These are phyloP conservation scores for Odontomachus brunneus DNA, from an alignment of 1,140 invertebrate genomes.

Conservation along the genomic window DNA sequence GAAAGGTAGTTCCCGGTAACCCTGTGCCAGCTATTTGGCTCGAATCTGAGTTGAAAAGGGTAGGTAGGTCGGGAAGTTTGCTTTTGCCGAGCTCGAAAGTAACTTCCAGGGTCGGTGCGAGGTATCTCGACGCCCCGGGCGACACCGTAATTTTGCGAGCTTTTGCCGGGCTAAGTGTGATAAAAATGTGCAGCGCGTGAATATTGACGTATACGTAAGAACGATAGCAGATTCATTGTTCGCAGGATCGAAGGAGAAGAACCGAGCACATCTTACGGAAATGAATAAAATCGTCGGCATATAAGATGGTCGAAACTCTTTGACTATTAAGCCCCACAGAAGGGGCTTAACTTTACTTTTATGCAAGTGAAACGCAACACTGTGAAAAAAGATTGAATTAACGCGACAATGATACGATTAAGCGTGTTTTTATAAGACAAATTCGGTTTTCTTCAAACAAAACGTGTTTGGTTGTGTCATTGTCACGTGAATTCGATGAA, in stretches of 20 bases:
- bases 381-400: too few relatives aligned
- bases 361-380: too few relatives aligned
- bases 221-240: background rate
- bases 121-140: constrained; percentile 40
- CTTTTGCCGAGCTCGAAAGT: constrained; percentile 33
- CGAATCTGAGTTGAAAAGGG: constrained; percentile 56
- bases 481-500: too few relatives aligned
- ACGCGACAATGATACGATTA: too few relatives aligned
- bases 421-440: too few relatives aligned
- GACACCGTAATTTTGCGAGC: background rate
- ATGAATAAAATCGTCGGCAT: too few relatives aligned
- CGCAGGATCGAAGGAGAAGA: background rate
- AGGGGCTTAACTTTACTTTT: too few relatives aligned
- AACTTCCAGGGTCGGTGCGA: constrained; percentile 32
- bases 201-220: background rate
- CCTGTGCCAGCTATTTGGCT: constrained; percentile 49
- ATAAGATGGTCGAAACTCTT: too few relatives aligned
- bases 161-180: background rate
- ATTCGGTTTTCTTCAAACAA: too few relatives aligned
- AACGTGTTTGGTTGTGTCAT: too few relatives aligned
- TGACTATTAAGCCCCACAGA: too few relatives aligned
- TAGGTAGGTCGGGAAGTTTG: constrained; percentile 50
- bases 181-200: constrained; percentile 26
- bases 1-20: constrained; percentile 52
- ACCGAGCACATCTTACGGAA: background rate